Percentiles rank a stretch among this genome's conserved stretches.
These are phyloP conservation scores for Castor canadensis DNA, from an alignment of 2,113 vertebrate genomes.

Conservation along the genomic window DNA sequence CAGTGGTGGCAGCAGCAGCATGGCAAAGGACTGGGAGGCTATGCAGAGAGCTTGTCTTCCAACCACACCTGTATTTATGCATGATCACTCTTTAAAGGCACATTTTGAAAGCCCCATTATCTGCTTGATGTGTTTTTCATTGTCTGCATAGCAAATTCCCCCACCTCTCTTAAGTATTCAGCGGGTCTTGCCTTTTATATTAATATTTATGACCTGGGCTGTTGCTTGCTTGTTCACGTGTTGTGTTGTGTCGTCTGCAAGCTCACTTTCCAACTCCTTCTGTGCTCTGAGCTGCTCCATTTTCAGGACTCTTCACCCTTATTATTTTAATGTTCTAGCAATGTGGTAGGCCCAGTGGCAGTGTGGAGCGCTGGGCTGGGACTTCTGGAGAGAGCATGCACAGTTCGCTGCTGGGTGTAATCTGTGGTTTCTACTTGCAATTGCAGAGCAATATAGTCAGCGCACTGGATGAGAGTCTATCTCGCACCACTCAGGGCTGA, in stretches of 20 bases:
- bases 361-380: constrained; percentile 36
- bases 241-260: constrained; percentile 60
- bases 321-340: constrained; percentile 88
- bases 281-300: constrained; percentile 49
- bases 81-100: constrained; percentile 94
- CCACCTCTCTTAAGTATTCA: constrained; percentile 92
- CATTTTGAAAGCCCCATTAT: constrained; percentile 89
- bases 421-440: constrained; percentile 99
- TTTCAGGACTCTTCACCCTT: constrained; percentile 78
- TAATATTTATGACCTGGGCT: constrained; percentile 98
- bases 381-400: constrained; percentile 81
- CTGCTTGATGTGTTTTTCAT: constrained; percentile 90
- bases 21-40: constrained; percentile 90
- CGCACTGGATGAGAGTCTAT: constrained; percentile 99
- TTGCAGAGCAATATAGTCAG: constrained; percentile 99
- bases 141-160: constrained; percentile 94
- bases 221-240: constrained; percentile 89
- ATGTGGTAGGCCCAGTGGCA: constrained; percentile 86
- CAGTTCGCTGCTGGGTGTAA: constrained; percentile 95
- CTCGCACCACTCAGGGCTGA: constrained; percentile 94
- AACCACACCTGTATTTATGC: constrained; percentile 94
- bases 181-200: constrained; percentile 91
- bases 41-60: constrained; percentile 97
- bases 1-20: constrained; percentile 50
- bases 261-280: constrained; percentile 57